A percentile compares a stretch with the other conserved stretches of the same genome.
Conservation (phyloP, 2,113 vertebrate species). For the Albula glossodonta region DNA sequence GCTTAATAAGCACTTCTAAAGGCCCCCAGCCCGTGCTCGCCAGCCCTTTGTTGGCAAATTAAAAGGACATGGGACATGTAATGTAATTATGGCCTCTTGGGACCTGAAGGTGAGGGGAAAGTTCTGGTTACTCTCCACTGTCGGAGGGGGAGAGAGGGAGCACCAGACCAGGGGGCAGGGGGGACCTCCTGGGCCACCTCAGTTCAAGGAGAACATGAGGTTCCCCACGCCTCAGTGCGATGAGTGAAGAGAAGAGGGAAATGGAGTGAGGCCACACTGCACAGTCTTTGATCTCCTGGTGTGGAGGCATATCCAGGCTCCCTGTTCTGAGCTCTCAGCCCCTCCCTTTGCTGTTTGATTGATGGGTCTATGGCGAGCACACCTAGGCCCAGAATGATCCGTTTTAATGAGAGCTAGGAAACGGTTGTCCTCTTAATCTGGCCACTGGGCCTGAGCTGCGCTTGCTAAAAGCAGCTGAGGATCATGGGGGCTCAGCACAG, state of each 20-base stretch:
- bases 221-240: conserved; percentile 37
- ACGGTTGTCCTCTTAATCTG: not conserved
- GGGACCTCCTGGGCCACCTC: conserved; percentile 64
- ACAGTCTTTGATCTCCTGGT: conserved; percentile 67
- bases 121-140: conserved; percentile 27
- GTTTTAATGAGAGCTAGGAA: conserved; percentile 67
- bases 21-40: conserved; percentile 35
- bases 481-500: not conserved
- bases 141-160: conserved; percentile 37
- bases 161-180: conserved; percentile 39
- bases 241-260: conserved; percentile 66
- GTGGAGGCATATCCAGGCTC: conserved; percentile 68
- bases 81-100: conserved; percentile 66
- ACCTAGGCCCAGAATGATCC: conserved; percentile 67
- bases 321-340: conserved; percentile 50
- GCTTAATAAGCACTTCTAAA: conserved; percentile 72
- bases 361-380: conserved; percentile 56
- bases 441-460: not conserved
- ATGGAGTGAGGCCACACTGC: conserved; percentile 55
- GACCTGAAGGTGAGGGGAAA: conserved; percentile 38
- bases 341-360: conserved; percentile 66
- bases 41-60: conserved; percentile 66
- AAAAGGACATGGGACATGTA: conserved; percentile 71
- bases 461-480: not conserved
- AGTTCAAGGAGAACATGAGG: conserved; percentile 60